These are phyloP conservation scores for Grantiella picta DNA, from an alignment of 2,113 vertebrate species.

Conservation along the genomic window DNA sequence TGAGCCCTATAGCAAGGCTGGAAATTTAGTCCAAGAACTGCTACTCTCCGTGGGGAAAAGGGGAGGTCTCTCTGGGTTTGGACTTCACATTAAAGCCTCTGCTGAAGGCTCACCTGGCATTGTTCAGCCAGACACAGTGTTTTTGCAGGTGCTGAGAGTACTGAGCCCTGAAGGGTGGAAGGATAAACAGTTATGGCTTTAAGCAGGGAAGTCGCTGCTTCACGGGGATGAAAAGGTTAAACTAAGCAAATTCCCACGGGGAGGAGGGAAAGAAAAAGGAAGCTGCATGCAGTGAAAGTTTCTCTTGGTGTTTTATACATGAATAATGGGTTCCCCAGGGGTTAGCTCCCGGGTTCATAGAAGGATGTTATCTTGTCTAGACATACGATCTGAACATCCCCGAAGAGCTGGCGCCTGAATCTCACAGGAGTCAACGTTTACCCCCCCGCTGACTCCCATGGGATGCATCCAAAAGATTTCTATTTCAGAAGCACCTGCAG, in stretches of 20 bases:
- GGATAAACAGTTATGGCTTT: neutral
- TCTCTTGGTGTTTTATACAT: slow-evolving; percentile 45
- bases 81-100: slow-evolving; percentile 1
- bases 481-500: slow-evolving; percentile 47
- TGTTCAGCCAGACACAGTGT: neutral
- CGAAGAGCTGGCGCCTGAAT: slow-evolving; percentile 49
- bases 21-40: neutral
- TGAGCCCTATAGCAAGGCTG: neutral
- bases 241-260: slow-evolving; percentile 39
- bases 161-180: slow-evolving; percentile 17
- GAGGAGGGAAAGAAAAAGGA: slow-evolving; percentile 40
- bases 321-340: slow-evolving; percentile 54
- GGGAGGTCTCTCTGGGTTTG: slow-evolving; percentile 20
- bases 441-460: slow-evolving; percentile 24
- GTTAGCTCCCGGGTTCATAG: slow-evolving; percentile 46
- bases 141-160: slow-evolving; percentile 33
- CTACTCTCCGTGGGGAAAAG: neutral
- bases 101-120: slow-evolving; percentile 34
- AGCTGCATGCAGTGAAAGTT: neutral
- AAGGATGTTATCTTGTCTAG: slow-evolving; percentile 66
- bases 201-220: neutral
- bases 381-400: slow-evolving; percentile 51
- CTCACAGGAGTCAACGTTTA: slow-evolving; percentile 11
- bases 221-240: slow-evolving; percentile 41
- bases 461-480: slow-evolving; percentile 49